Conservation (phyloP, 2,888 invertebrate species). For the Aethes cnicana region DNA sequence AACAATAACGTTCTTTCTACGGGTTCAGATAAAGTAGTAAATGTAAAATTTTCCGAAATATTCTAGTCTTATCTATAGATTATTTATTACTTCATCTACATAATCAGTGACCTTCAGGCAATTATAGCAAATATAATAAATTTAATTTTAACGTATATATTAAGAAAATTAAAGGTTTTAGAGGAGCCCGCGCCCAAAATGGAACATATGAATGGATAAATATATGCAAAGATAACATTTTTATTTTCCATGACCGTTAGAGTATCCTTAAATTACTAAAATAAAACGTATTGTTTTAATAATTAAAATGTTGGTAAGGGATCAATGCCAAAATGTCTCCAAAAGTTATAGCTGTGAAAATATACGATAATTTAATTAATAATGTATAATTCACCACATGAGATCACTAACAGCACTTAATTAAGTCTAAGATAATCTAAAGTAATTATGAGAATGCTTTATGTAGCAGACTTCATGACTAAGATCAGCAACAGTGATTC, state of each 20-base stretch:
- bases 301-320: conserved; percentile 41
- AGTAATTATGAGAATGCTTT: too few relatives aligned
- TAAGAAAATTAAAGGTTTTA: too few relatives aligned
- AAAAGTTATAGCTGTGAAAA: conserved; percentile 19
- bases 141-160: background rate
- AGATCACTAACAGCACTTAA: conserved; percentile 2
- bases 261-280: too few relatives aligned
- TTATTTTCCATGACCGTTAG: too few relatives aligned
- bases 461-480: background rate
- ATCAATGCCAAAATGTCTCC: conserved; percentile 41
- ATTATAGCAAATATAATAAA: background rate
- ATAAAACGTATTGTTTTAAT: conserved; percentile 5
- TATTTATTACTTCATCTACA: conserved; percentile 2
- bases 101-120: background rate
- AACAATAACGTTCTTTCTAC: conserved; percentile 35
- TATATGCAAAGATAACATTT: background rate
- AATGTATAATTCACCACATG: background rate
- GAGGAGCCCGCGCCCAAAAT: too few relatives aligned
- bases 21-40: conserved; percentile 31
- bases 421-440: too few relatives aligned
- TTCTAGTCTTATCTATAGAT: conserved; percentile 11
- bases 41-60: conserved; percentile 7
- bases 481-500: background rate
- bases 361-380: background rate
- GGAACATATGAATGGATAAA: too few relatives aligned